Evolutionary conservation across 2,797 vertebrate species (phyloP).

Genomic region (Yasuhikotakia modesta): DNA sequence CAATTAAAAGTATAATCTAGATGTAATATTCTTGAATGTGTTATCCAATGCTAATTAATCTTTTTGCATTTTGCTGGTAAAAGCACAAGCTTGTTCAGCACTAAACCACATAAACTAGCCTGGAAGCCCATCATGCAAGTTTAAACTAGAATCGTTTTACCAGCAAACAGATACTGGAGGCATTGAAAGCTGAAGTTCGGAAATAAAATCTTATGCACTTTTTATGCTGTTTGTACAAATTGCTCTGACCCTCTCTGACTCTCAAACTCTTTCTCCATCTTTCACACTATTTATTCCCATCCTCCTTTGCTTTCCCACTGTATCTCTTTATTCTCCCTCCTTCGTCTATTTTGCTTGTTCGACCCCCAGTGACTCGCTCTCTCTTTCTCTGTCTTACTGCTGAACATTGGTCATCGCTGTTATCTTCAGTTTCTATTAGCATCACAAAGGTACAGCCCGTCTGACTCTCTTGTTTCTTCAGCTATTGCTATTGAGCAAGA

Average conservation of each 20-base stretch:
- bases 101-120: not conserved
- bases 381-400: conserved; percentile 16
- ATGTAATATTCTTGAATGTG: not conserved
- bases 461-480: not conserved
- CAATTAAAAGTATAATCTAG: not conserved
- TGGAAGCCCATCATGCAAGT: not conserved
- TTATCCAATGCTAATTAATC: not conserved
- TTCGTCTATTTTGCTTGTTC: conserved; percentile 7
- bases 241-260: conserved; percentile 31
- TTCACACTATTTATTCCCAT: not conserved
- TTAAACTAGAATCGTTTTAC: not conserved
- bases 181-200: conserved; percentile 31
- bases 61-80: not conserved
- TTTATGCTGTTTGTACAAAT: not conserved
- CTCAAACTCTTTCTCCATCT: conserved; percentile 11
- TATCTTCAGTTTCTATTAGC: conserved; percentile 41
- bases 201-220: conserved; percentile 5
- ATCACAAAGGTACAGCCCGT: conserved; percentile 32
- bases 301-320: not conserved
- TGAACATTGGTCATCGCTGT: conserved; percentile 37
- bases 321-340: not conserved
- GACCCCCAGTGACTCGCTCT: conserved; percentile 6
- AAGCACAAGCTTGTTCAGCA: not conserved
- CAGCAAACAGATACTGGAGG: not conserved
- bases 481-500: conserved; percentile 32